Conservation (phyloP, 2,113 vertebrate genomes). For the Recurvirostra avosetta region DNA sequence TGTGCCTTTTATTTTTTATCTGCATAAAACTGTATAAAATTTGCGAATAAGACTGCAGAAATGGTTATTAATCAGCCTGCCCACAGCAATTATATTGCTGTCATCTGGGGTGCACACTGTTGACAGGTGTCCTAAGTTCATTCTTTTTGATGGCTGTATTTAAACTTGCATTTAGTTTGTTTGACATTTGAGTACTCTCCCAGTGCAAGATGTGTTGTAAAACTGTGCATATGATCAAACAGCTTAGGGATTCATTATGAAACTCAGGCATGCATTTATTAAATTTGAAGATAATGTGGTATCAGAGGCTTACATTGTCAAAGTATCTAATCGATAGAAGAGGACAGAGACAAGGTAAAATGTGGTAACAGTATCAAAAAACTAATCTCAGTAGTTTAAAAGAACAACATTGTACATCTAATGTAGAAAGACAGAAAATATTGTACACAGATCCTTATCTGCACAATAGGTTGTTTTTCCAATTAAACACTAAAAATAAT, state of each 20-base stretch:
- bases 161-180: not conserved
- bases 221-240: not conserved
- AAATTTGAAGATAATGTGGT: not conserved
- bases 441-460: not conserved
- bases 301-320: not conserved
- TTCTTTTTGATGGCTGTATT: not conserved
- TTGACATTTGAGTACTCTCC: not conserved
- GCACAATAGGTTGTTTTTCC: not conserved
- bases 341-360: not conserved
- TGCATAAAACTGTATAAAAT: not conserved
- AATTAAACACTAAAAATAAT: not conserved
- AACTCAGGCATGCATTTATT: not conserved
- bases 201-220: not conserved
- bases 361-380: not conserved
- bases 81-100: not conserved
- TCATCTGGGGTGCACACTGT: not conserved
- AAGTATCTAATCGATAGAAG: not conserved
- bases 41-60: not conserved
- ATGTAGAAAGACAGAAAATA: not conserved
- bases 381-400: not conserved
- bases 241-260: not conserved
- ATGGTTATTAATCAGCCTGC: not conserved
- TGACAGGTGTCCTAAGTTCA: not conserved
- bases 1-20: not conserved
- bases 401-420: not conserved